phyloP scores from a whole-genome alignment of 2,113 vertebrate genomes.

The Dermatemys mawii region DNA sequence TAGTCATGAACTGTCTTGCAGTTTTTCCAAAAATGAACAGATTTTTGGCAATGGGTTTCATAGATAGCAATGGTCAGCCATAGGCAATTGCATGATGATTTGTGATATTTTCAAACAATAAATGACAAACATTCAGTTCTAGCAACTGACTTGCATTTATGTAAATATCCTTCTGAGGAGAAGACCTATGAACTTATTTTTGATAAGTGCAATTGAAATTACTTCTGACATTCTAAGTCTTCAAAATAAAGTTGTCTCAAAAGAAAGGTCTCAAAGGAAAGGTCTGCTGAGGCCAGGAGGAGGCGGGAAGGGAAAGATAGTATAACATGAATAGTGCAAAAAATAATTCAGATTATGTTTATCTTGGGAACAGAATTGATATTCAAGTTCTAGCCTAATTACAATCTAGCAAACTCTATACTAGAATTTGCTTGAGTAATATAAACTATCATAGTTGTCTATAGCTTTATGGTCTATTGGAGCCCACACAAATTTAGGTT shows the following conservation, averaged over 20 bases:
- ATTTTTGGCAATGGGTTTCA: neutral
- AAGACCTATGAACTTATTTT: neutral
- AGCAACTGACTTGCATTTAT: neutral
- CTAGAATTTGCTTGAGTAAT: neutral
- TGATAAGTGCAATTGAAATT: neutral
- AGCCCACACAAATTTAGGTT: neutral
- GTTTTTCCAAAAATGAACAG: conserved; percentile 32
- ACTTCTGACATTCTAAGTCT: neutral
- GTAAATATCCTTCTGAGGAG: neutral
- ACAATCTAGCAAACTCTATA: neutral
- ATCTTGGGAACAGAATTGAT: neutral
- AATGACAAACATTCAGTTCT: neutral
- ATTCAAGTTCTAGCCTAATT: neutral
- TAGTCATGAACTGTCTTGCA: conserved; percentile 42
- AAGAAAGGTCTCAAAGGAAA: neutral
- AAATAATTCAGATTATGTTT: neutral
- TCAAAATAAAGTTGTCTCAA: neutral
- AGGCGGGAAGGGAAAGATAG: neutral
- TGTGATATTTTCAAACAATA: conserved; percentile 40
- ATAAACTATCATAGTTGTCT: neutral
- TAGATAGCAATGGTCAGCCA: neutral
- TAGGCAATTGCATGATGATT: neutral
- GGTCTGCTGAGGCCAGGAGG: neutral
- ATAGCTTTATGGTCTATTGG: fast-evolving
- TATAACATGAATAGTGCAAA: neutral